Base-by-base conservation (phyloP, 2,888 invertebrate genomes). In the Odontothrips loti region DNA sequence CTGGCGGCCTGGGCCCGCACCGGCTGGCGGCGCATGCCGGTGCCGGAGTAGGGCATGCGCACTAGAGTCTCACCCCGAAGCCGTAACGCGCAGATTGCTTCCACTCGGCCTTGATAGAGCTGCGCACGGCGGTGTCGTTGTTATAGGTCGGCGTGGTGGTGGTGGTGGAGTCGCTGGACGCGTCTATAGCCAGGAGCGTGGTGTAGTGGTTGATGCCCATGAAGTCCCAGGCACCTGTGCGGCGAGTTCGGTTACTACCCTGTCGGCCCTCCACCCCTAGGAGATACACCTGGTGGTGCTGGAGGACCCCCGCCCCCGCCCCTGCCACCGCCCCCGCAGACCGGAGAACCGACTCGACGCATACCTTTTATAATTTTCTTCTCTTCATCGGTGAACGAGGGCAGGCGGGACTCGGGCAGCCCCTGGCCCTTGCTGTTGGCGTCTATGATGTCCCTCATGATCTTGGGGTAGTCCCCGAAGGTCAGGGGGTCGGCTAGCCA, bases 121-220 rank as follows among this genome's bases (percentile, higher is more conserved):
- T 79, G 17, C 27, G 48, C 10, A 81, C 47, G n/a, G 34, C 34
- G 6, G 34, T 43, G 34, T 17, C 34, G 17, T 63, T 85, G 89
- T 89, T 89, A 1, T 89, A 89, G 0, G 89, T 89, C 0, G 88
- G 87, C 83, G 89, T 88, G 8, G 89, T 88, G 1, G 84, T 85
- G 3, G 88, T 87, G 81, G 89, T 89, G 1, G 88, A 86, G 15
- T 89, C 89, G 0, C 89, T 82, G 1, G 88, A 43, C 3, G 3
- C 34, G 0, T 88, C 89, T 1, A 88, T 88, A 51, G 89, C 85
- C 82, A 89, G 85, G 83, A 88, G 88, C 0, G 89, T 89, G 4
- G 89, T 89, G 85, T 90, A 89, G 82, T 89, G 89, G 84, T 90
- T 90, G 84, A 89, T 89, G 34, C 89, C 89, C 10, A 90, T 86